Evolutionary conservation across 2,888 invertebrate species (phyloP), one percentile per base, ranked within the genome.

Genomic region (Enoplolaimus lenunculus): DNA sequence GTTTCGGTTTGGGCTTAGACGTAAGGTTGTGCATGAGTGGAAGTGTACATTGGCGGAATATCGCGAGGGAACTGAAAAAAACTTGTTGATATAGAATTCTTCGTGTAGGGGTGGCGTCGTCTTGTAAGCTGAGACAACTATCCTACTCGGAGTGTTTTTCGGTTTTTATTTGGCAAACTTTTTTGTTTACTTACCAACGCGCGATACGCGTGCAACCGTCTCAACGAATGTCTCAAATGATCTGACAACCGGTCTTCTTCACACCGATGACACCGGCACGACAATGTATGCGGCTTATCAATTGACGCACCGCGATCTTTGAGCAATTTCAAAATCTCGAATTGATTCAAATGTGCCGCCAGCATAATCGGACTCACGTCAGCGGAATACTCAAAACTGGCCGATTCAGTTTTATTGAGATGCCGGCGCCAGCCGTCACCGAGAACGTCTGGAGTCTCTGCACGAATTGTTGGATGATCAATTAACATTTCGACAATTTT

Each of bases 401-500:
- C 84, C 67, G 84, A 81, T 1, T 79, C 81, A 1, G 77, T 74
- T 16, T 76, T 75, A 70, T 78, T 78, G 68, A 80, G 79, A 72
- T 80, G 80, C 1, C 80, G 78, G 21, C 21, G 45, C 85, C 85
- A 85, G 57, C 84, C 84, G 60, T 81, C 81, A n/a, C 85, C 84
- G 34, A 84, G 77, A 83, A 84, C 84, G 13, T 59, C 16, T 21
- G 7, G 7, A 31, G 21, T 33, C 85, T 85, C 1, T 83, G 82
- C 76, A 1, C 80, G 81, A 71, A 84, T 83, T 69, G 81, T 82
- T 0, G n/a, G 26, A 73, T 85, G 85, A 74, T 85, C 83, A 70
- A 85, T 84, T 66, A 85, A 79, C 82, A 85, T 84, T 76, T 85
- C 85, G 21, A 85, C 85, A 69, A 85, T 83, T 73, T 81, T 77